Evolutionary conservation across 2,113 vertebrate species (phyloP), one percentile per base, ranked within the genome.

Genomic region (Rutilus rutilus): DNA sequence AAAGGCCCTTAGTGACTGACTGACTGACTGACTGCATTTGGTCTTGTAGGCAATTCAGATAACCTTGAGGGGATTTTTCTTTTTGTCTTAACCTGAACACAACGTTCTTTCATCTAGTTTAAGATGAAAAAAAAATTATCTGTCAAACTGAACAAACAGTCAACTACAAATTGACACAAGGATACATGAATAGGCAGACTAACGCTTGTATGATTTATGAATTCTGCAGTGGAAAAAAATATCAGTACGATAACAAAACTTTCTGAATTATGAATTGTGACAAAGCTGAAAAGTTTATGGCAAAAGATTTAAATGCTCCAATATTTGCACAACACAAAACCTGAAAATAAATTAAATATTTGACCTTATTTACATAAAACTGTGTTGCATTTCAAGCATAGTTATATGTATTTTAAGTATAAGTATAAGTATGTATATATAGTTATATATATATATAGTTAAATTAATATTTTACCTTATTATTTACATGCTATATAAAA

Each of bases 61-160:
- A 78, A 42, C 74, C 60, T 71, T 87, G 85, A 75, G 57, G 74
- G 50, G 47, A n/a, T 52, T 62, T 17, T 82, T 85, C 73, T 67
- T 81, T 69, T 82, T 62, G 27, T 83, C 62, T 73, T 57, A 75
- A 79, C 27, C 57, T 57, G 75, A 57, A 78, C 73, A 74, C 33
- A 77, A 45, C 50, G 12, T 12, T 17, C 65, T 86, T 86, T 65
- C 73, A 83, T 79, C 42, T 78, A 30, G 42, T 42, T 81, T 67
- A 67, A 50, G 60, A 79, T 86, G 36, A 82, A 82, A 87, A 82
- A 82, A 57, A 57, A 67, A 60, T 4, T 1, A 42, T 42, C 86
- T 30, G 62, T 67, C 79, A 69, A 30, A 83, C 42, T 47, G 52
- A 83, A 82, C 73, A 86, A 59, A 83, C 47, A 83, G 50, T 69